Base-by-base conservation (phyloP, 1,140 invertebrate genomes). In the Micrasema longulum region DNA sequence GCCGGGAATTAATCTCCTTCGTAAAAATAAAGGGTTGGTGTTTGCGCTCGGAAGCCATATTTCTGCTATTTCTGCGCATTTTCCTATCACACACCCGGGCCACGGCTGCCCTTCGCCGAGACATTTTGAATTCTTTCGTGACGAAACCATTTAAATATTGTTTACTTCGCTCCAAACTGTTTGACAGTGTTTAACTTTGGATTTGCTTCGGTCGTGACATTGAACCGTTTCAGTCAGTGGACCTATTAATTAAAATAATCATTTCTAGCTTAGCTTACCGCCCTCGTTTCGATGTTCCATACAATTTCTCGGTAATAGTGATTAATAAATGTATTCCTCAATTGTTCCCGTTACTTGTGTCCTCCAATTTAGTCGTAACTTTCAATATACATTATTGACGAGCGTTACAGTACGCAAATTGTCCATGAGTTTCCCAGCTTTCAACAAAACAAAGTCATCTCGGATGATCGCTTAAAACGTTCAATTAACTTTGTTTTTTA, bases 231-330 rank as follows among this genome's bases (percentile, higher is more conserved):
- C 60, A 31, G 18, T 62, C 22, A 41, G 60, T 43, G 43, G 23
- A 31, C 38, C 60, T 16, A 64, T 64, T 64, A 64, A 64, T 64
- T 64, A 64, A 64, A 47, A 38, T 41, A 60, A 60, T 60, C 36
- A 41, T 16, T 38, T 11, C 35, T 23, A 60, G 36, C 35, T 60
- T 41, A 41, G 12, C 36, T 18, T 41, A 38, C 36, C 55, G 14
- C 14, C 36, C 22, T 10, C 2, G 16, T 41, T 60, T 60, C 16
- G 10, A 60, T 41, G 35, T 60, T 60, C 26, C 26, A 31, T 31
- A 31, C 26, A 31, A 31, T 31, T 31, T 60, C 36, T 20, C 55
- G 18, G 55, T 31, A 41, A 60, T 38, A 2, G 22, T 41, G 14
- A 60, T 60, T 60, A 60, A 41, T 60, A 43, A 41, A 60, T 9